Evolutionary conservation across 2,113 vertebrate species (phyloP).

Genomic region (Hippolais icterina): DNA sequence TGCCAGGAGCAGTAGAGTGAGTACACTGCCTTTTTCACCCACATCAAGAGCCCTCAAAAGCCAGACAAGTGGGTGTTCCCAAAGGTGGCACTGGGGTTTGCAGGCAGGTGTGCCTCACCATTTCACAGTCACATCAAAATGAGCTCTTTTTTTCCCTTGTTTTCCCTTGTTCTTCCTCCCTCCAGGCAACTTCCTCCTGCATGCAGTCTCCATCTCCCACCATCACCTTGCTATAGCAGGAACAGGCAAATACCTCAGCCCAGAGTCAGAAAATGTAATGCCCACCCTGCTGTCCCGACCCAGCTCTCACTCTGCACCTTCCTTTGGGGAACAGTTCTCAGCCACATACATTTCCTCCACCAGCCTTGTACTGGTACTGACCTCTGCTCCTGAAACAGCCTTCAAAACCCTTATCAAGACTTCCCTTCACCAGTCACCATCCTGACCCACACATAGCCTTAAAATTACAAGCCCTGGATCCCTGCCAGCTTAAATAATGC

Average conservation of each 20-base stretch:
- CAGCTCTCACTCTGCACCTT: background rate
- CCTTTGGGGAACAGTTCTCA: background rate
- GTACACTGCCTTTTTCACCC: background rate
- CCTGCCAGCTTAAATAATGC: background rate
- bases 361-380: background rate
- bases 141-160: background rate
- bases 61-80: background rate
- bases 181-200: background rate
- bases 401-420: background rate
- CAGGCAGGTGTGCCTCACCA: background rate
- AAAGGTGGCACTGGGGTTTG: accelerated
- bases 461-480: background rate
- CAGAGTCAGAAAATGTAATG: background rate
- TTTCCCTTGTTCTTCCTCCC: background rate
- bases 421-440: background rate
- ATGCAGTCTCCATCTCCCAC: background rate
- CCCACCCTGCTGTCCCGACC: background rate
- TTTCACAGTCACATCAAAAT: background rate
- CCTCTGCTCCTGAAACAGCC: background rate
- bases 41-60: background rate
- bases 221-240: background rate
- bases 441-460: background rate
- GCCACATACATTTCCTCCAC: background rate
- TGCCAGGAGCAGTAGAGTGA: background rate
- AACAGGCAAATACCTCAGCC: background rate